Evolutionary conservation across 2,797 vertebrate genomes (phyloP).

Genomic region (Gallinago solitaria): DNA sequence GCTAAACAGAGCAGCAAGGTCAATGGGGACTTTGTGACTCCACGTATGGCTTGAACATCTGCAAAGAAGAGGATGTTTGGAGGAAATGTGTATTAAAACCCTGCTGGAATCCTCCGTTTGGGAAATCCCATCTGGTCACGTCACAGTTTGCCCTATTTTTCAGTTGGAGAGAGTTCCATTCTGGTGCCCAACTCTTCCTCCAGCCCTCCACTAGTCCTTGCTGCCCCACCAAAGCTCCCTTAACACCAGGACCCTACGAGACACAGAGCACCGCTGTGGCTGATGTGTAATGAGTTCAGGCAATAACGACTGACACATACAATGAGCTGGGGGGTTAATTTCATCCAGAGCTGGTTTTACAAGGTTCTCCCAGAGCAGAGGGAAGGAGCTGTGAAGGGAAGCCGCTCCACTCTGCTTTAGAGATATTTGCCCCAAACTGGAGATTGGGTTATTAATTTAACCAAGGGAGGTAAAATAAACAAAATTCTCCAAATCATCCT

Average conservation of each 20-base stretch:
- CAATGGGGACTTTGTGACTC: neutral
- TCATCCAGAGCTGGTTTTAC: neutral
- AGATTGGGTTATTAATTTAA: neutral
- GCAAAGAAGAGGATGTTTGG: neutral
- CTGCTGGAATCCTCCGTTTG: neutral
- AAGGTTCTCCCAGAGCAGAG: neutral
- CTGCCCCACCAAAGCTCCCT: neutral
- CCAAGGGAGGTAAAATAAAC: neutral
- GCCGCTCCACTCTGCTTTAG: neutral
- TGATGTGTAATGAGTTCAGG: neutral
- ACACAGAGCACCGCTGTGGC: neutral
- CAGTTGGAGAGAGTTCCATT: neutral
- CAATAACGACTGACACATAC: neutral
- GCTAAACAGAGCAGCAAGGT: neutral
- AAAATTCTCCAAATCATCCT: neutral
- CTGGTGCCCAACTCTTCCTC: neutral
- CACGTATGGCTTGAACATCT: accelerated
- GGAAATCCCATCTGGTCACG: neutral
- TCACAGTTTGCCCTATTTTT: neutral
- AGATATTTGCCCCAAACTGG: neutral
- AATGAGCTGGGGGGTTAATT: neutral
- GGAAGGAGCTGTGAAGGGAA: neutral
- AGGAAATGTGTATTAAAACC: neutral
- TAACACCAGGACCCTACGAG: neutral
- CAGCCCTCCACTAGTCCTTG: neutral